Base-by-base conservation (phyloP, 2,797 vertebrate species). In the Thaleichthys pacificus region DNA sequence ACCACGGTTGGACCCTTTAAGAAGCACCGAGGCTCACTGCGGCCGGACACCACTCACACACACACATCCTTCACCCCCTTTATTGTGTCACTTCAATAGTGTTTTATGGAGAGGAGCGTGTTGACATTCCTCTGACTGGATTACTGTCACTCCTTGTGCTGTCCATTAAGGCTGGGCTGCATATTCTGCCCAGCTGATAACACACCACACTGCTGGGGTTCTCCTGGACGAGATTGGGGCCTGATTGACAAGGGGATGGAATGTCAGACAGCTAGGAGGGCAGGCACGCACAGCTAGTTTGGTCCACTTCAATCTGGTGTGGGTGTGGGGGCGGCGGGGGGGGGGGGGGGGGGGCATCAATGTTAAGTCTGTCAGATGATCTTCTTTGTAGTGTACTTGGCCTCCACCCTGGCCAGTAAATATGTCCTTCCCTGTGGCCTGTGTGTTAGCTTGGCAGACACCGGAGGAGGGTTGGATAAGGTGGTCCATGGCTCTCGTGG, bases 401-500 rank as follows among this genome's bases (percentile, higher is more conserved):
- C 56, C 47, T 65, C 54, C 60, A 78, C 75, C 73, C 38, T 75
- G 32, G 4, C 3, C 32, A 35, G 32, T 35, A 35, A 5, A 35
- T 1, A 7, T 7, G 32, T 74, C 76, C 64, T 70, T 79, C 60
- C 71, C 80, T 82, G 75, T 80, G 71, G 58, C 1, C 22, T 21
- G 61, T 26, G 49, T 88, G 74, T 82, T 85, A 84, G 78, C 78
- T 80, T 74, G 78, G 84, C 63, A 38, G 58, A 71, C 67, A 79
- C 84, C 78, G 76, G 72, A 74, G 76, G 65, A 28, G 26, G 26
- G 77, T 75, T 68, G 67, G 7, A 73, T 74, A 80, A 82, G 76
- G 81, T 73, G 77, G 77, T 84, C 83, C 86, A 80, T 82, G 85
- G 84, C 91, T 90, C 87, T 88, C 83, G 4, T 7, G 6, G 32